Conservation (phyloP, 2,797 vertebrate genomes). For the Melanogrammus aeglefinus region DNA sequence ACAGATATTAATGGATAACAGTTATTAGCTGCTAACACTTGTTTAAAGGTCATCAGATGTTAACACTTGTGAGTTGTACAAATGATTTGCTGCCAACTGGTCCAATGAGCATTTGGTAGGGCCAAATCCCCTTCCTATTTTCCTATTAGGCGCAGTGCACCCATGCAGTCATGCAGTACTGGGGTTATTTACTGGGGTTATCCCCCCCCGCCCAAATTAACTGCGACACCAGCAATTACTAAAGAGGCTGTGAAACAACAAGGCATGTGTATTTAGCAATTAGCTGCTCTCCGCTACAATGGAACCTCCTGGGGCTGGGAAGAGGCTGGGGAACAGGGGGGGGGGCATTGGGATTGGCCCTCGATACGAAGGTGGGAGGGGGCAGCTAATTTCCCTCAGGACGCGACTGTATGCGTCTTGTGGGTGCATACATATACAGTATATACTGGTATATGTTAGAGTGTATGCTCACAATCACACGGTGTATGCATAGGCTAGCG, state of each 20-base stretch:
- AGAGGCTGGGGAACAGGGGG: slow-evolving; percentile 38
- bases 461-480: background rate
- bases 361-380: slow-evolving; percentile 52
- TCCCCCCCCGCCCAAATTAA: too few species aligned
- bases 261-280: slow-evolving; percentile 63
- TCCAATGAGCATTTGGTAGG: too few species aligned
- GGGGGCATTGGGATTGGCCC: slow-evolving; percentile 50
- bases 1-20: background rate
- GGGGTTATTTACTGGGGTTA: too few species aligned
- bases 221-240: background rate
- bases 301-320: slow-evolving; percentile 62
- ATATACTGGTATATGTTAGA: background rate
- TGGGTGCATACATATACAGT: background rate
- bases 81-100: too few species aligned
- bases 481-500: background rate
- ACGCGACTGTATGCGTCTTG: slow-evolving; percentile 30
- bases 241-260: slow-evolving; percentile 58
- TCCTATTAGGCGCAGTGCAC: background rate
- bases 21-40: background rate
- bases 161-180: too few species aligned
- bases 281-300: slow-evolving; percentile 41
- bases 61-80: too few species aligned
- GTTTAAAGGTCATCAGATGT: too few species aligned
- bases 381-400: slow-evolving; percentile 74
- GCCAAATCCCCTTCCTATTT: background rate